A percentile compares a stretch with the other conserved stretches of the same genome.
These are phyloP conservation scores for Aviceda subcristata DNA, from an alignment of 2,113 vertebrate genomes.

Conservation along the genomic window DNA sequence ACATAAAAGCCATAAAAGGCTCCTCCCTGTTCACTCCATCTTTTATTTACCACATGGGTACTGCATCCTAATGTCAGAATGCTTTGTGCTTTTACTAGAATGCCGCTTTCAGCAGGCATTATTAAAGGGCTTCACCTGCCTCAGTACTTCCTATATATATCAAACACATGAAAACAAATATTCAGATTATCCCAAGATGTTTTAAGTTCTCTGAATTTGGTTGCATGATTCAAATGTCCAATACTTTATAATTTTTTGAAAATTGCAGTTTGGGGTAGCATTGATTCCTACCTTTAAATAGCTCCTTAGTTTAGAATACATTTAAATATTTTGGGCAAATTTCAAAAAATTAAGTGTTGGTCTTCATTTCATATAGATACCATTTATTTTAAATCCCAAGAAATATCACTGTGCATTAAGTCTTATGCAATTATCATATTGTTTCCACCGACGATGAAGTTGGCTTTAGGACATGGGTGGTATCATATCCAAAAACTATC, in stretches of 20 bases:
- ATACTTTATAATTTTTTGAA: not conserved
- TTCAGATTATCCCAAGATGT: not conserved
- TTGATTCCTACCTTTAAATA: not conserved
- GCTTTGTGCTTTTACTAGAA: not conserved
- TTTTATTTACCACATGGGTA: not conserved
- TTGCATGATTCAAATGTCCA: not conserved
- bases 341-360: not conserved
- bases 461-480: not conserved
- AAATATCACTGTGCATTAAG: not conserved
- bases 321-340: not conserved
- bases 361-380: not conserved
- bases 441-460: not conserved
- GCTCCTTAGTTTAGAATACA: not conserved
- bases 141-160: not conserved
- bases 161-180: not conserved
- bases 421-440: not conserved
- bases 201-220: not conserved
- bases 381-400: not conserved
- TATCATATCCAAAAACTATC: not conserved
- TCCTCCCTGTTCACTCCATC: not conserved
- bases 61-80: not conserved
- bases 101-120: not conserved
- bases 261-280: not conserved
- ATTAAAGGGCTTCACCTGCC: not conserved
- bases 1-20: not conserved